Percentiles rank a stretch among this genome's conserved stretches.
phyloP scores from a whole-genome alignment of 2,888 invertebrate genomes.

The Halictus ligatus region DNA sequence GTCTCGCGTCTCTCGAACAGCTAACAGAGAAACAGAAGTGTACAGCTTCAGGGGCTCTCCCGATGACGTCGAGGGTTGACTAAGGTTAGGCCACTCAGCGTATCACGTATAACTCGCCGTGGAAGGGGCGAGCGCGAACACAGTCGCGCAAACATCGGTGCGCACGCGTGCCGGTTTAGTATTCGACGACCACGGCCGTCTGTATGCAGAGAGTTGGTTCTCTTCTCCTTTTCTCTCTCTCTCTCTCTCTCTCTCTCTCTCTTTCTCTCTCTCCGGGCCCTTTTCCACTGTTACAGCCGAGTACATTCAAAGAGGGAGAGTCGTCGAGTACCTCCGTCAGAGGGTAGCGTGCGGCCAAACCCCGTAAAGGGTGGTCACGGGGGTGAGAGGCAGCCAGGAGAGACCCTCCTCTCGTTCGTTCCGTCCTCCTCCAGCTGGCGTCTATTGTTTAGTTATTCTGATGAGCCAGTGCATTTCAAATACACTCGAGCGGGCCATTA shows the following conservation, averaged over 20 bases:
- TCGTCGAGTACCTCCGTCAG: conserved; percentile 58
- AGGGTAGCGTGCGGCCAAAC: conserved; percentile 16
- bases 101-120: conserved; percentile 51
- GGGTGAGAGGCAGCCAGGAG: neutral
- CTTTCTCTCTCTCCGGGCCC: conserved; percentile 6
- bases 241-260: neutral
- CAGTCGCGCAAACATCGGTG: conserved; percentile 60
- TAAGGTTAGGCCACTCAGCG: conserved; percentile 75
- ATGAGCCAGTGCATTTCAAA: conserved; percentile 81
- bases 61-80: conserved; percentile 77
- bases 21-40: conserved; percentile 65
- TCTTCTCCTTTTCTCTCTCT: neutral
- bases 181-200: conserved; percentile 22
- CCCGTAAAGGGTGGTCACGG: conserved; percentile 1
- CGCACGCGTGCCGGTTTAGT: conserved; percentile 45
- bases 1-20: conserved; percentile 64
- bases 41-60: conserved; percentile 67
- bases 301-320: conserved; percentile 57
- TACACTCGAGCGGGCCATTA: conserved; percentile 77
- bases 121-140: conserved; percentile 42
- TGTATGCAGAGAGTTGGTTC: conserved; percentile 2
- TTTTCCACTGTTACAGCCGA: conserved; percentile 46
- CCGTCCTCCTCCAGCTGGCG: conserved; percentile 46
- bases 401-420: conserved; percentile 48
- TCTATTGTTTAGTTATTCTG: conserved; percentile 81